These are phyloP conservation scores for Myotis lucifugus DNA, from an alignment of 2,113 vertebrate species.

Conservation along the genomic window DNA sequence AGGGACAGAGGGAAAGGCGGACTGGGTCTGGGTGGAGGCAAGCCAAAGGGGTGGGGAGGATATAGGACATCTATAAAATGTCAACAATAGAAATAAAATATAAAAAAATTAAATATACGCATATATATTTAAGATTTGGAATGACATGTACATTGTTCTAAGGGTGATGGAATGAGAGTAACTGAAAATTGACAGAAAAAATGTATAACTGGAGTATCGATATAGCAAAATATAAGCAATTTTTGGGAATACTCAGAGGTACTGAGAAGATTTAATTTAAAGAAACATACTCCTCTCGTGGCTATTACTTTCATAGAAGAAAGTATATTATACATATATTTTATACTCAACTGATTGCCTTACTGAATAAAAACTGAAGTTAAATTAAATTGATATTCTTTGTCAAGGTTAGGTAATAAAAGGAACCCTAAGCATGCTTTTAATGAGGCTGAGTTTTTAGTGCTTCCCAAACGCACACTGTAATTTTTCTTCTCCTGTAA, in stretches of 20 bases:
- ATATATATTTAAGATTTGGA: not conserved
- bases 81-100: not conserved
- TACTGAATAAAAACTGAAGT: not conserved
- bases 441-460: not conserved
- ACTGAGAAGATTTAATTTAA: not conserved
- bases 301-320: not conserved
- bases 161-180: not conserved
- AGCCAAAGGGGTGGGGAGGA: not conserved
- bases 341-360: not conserved
- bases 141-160: not conserved
- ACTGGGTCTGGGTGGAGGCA: not conserved
- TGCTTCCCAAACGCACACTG: not conserved
- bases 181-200: constrained; percentile 23
- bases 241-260: not conserved
- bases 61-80: not conserved
- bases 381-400: not conserved
- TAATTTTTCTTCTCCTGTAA: not conserved
- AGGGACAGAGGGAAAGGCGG: not conserved
- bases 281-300: not conserved
- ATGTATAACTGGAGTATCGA: not conserved
- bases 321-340: not conserved
- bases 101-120: not conserved
- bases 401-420: not conserved
- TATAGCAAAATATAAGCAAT: not conserved
- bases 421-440: not conserved